A percentile compares a stretch with the other conserved stretches of the same genome.
Evolutionary conservation across 1,140 invertebrate genomes (phyloP).

Genomic region (Cryptotermes secundus): DNA sequence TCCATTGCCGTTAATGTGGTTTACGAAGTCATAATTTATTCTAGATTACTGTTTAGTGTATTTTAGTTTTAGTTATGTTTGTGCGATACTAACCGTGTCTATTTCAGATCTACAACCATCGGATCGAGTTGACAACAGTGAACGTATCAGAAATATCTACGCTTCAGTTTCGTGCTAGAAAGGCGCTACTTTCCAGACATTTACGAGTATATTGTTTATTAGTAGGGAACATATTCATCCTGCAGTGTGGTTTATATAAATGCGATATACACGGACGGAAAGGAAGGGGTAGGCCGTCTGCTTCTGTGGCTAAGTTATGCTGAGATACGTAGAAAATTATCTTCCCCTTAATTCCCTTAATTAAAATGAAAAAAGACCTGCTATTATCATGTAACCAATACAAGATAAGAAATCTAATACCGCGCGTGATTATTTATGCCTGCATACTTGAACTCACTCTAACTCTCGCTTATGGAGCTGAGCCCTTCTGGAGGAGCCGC

Average conservation of each 20-base stretch:
- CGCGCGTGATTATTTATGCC: background rate
- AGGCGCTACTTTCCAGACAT: too few relatives aligned
- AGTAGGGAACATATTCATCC: background rate
- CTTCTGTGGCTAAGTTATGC: background rate
- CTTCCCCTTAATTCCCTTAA: background rate
- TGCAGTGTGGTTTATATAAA: background rate
- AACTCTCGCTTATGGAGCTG: too few relatives aligned
- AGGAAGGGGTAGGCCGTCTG: background rate
- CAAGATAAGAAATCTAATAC: background rate
- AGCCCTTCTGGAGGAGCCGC: too few relatives aligned
- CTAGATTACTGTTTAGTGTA: too few relatives aligned
- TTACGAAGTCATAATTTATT: too few relatives aligned
- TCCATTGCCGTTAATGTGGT: too few relatives aligned
- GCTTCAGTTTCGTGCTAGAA: background rate
- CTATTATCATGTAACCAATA: background rate
- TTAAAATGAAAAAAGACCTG: background rate
- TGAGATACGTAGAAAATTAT: background rate
- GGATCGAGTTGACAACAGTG: background rate
- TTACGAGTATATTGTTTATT: background rate
- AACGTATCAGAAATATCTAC: background rate
- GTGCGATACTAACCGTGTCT: background rate
- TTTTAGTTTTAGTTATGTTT: background rate
- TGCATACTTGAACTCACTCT: too few relatives aligned
- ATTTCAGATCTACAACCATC: background rate
- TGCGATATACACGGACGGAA: background rate